Percentiles rank a stretch among this genome's conserved stretches.
Evolutionary conservation across 2,797 vertebrate species (phyloP).

Genomic region (Austrolebias charrua): DNA sequence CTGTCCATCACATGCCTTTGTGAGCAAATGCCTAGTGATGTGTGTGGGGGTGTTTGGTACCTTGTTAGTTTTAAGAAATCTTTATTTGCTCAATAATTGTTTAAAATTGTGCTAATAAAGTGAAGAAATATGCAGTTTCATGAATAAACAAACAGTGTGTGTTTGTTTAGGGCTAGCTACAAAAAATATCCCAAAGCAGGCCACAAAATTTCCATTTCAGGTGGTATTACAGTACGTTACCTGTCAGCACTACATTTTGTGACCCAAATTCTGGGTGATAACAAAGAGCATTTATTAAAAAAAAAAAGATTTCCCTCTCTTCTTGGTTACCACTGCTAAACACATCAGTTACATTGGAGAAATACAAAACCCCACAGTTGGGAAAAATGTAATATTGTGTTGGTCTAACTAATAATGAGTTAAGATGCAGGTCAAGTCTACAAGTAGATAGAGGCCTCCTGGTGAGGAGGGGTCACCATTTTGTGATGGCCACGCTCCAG

Average conservation of each 20-base stretch:
- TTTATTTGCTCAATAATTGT: not conserved
- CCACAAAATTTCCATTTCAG: not conserved
- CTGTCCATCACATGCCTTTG: slow-evolving; percentile 5
- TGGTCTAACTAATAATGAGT: slow-evolving; percentile 80
- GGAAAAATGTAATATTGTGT: not conserved
- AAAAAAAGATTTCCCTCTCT: not conserved
- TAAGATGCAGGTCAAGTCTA: slow-evolving; percentile 79
- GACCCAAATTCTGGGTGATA: not conserved
- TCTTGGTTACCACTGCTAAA: not conserved
- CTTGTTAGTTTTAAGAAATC: not conserved
- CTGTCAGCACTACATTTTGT: not conserved
- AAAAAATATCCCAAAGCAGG: not conserved
- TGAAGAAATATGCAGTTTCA: no score
- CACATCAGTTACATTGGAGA: not conserved
- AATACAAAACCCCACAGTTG: not conserved
- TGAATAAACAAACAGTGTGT: no score
- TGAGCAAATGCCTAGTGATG: slow-evolving; percentile 1
- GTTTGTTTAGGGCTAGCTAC: not conserved
- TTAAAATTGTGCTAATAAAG: not conserved
- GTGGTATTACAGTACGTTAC: not conserved
- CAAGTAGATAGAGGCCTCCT: slow-evolving; percentile 70
- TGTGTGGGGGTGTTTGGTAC: not conserved
- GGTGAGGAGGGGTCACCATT: slow-evolving; percentile 77
- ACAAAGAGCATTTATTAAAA: not conserved
- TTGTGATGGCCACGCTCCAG: slow-evolving; percentile 81